Evolutionary conservation across 2,113 vertebrate genomes (phyloP), one percentile per base, ranked within the genome.

Genomic region (Eonycteris spelaea): DNA sequence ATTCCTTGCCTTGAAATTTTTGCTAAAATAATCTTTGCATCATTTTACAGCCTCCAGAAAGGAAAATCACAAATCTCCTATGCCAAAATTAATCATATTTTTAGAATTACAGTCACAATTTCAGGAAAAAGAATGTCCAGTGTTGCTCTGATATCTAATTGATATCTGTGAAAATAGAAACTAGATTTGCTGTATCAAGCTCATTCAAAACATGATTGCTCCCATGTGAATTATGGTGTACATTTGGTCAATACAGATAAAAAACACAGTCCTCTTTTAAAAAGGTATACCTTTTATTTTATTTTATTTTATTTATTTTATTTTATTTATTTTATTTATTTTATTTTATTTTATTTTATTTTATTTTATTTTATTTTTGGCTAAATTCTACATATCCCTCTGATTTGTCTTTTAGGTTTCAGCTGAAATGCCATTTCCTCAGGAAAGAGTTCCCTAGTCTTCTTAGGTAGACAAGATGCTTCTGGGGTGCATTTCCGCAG

Each of bases 191-290:
- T 97, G 78, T 30, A 30, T 24, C 0, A 71, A 91, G 38, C 55
- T 94, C 73, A 90, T 87, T 88, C 45, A 95, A 95, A 84, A 59
- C 43, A 85, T 67, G 93, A 93, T 28, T 90, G 97, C 77, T 92
- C 57, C 51, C 78, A 74, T n/a, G 33, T 24, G 13, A 75, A 0
- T 96, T 79, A 53, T 21, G 8, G 12, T 95, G 1, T 70, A 82
- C 65, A 15, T 94, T 73, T 71, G 92, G 92, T 95, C 26, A 91
- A 43, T 51, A 57, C 7, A 8, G 28, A 75, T 55, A 1, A 9
- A 67, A 38, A 96, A 61, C 7, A 1, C 4, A 59, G 83, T 33
- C 68, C n/a, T 86, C 19, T 88, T 90, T 0, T 4, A 43, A 91
- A 82, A 91, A 94, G 59, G 13, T 7, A 71, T 15, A 24, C 8